These are phyloP conservation scores for Panurus biarmicus DNA, from an alignment of 2,113 vertebrate species.

Conservation along the genomic window DNA sequence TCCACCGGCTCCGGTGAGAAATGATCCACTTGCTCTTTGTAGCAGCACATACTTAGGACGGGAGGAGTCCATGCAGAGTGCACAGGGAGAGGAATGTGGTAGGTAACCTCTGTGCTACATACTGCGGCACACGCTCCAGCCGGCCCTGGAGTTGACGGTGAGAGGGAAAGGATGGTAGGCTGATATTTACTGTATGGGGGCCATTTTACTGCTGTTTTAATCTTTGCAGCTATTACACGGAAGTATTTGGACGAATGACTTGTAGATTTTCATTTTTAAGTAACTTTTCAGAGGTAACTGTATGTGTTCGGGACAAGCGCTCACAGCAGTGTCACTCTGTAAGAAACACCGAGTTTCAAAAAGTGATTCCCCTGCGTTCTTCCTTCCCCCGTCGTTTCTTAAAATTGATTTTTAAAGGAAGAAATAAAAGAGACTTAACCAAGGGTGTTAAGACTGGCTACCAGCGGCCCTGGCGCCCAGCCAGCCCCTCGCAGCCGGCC, in stretches of 20 bases:
- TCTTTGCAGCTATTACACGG: neutral
- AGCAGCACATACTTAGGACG: neutral
- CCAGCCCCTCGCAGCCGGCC: neutral
- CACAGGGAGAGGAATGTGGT: neutral
- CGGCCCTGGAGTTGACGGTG: neutral
- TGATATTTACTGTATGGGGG: neutral
- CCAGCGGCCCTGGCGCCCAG: neutral
- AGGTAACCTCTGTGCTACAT: neutral
- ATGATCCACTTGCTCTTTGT: neutral
- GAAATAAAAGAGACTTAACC: neutral
- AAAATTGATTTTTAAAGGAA: neutral
- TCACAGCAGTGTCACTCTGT: neutral
- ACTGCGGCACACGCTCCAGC: fast-evolving
- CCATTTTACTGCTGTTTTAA: neutral
- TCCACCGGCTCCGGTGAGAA: neutral
- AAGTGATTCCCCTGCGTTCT: neutral
- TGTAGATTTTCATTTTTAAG: neutral
- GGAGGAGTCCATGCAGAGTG: neutral
- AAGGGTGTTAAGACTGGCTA: too few species aligned
- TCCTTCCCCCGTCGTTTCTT: fast-evolving
- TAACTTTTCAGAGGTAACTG: neutral
- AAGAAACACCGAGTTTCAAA: neutral
- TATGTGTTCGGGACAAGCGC: neutral
- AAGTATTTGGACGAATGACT: neutral
- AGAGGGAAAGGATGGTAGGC: neutral